Percentiles rank a stretch among this genome's conserved stretches.
Evolutionary conservation across 2,888 invertebrate genomes (phyloP).

Genomic region (Temnothorax unifasciatus): DNA sequence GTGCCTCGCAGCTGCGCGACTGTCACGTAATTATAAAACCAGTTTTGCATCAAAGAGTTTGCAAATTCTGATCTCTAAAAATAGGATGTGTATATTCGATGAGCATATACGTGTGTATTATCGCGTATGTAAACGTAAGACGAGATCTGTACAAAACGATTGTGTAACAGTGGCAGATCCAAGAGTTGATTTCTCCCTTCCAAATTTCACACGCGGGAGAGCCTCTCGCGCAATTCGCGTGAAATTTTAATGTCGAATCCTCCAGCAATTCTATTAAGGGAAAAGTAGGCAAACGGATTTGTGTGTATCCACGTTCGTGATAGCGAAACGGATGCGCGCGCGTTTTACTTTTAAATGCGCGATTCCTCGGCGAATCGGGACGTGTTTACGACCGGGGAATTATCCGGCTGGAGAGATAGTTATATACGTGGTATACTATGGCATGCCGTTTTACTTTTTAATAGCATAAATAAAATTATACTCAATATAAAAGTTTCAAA

Average conservation of each 20-base stretch:
- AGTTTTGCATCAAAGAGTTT: slow-evolving; percentile 11
- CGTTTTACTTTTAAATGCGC: slow-evolving; percentile 3
- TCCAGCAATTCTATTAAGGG: slow-evolving; percentile 1
- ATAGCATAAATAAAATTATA: no score
- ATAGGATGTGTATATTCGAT: not conserved
- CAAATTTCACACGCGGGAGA: not conserved
- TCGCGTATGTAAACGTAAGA: no score
- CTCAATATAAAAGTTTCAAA: no score
- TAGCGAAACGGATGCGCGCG: not conserved
- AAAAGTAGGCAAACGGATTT: slow-evolving; percentile 13
- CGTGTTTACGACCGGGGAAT: slow-evolving; percentile 29
- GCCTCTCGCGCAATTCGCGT: not conserved
- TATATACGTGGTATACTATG: not conserved
- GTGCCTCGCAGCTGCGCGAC: not conserved
- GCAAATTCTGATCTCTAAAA: slow-evolving; percentile 9
- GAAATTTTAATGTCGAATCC: not conserved
- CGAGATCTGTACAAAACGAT: not conserved
- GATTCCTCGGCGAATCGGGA: not conserved
- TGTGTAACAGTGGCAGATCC: not conserved
- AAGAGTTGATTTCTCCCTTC: not conserved
- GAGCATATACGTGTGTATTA: no score
- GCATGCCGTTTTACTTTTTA: no score
- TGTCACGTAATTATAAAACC: not conserved
- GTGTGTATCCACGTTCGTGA: not conserved
- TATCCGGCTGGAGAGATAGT: slow-evolving; percentile 9